Base-by-base conservation (phyloP, 2,888 invertebrate species). In the Masnerella sp. region DNA sequence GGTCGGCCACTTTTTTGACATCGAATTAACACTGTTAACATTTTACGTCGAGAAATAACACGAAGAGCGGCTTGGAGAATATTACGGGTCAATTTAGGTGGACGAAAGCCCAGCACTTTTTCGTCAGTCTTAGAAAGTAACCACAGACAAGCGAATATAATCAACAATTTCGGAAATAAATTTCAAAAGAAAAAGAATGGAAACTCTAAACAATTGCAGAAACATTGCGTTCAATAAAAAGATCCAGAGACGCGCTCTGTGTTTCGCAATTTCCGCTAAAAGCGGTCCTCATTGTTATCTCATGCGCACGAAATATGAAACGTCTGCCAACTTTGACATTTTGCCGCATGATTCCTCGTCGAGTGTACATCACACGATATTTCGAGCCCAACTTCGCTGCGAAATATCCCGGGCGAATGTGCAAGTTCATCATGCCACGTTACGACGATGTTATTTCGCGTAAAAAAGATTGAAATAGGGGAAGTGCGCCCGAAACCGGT, bases 241-340 rank as follows among this genome's bases (percentile, higher is more conserved):
- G 28, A 32, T 11, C 12, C n/a, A 28, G 18, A 47, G 65, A 47
- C 9, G 32, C 28, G 12, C 54, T 58, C 34, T 18, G 42, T 42
- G 45, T 59, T 42, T 28, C 9, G 38, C 36, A 38, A 59, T 59
- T 43, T 56, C 30, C 7, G 40, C 51, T 56, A 56, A 62, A 70
- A 70, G 61, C 49, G 34, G 52, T 25, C 2, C 28, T 54, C 49
- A 42, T 62, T 52, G 45, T 56, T 54, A 61, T 45, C 58, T 42
- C 68, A 47, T 42, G 62, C 62, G 12, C 62, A 49, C 69, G 42
- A 62, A 56, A 70, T 70, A 62, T 70, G 62, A 61, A 62, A 56
- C 36, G 52, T 58, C 64, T 64, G 42, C 43, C 64, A 52, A 64
- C 51, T 51, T 71, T 71, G 71, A 58, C 64, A 64, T 58, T 51